A percentile compares a stretch with the other conserved stretches of the same genome.
Conservation (phyloP, 2,797 vertebrate species). For the Falco rusticolus region DNA sequence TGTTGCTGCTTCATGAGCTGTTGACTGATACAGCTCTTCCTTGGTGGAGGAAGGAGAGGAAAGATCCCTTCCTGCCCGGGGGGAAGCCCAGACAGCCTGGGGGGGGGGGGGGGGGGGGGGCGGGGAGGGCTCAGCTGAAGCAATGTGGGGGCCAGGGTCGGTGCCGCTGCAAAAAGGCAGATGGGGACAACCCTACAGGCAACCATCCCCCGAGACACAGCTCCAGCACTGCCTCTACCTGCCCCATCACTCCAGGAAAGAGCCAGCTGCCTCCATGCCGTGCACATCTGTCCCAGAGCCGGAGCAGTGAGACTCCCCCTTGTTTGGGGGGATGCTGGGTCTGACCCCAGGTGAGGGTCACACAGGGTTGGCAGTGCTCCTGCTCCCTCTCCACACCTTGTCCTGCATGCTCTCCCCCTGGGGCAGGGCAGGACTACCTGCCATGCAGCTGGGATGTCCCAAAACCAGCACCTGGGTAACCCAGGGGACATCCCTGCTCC, state of each 20-base stretch:
- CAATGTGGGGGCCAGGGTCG: background rate
- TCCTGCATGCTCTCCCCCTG: background rate
- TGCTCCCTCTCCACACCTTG: background rate
- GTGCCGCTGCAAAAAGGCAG: background rate
- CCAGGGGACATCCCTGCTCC: background rate
- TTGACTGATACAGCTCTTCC: background rate
- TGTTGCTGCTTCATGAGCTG: background rate
- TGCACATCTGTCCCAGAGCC: background rate
- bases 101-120: too few relatives aligned
- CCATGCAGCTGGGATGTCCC: background rate
- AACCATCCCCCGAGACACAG: rapidly evolving
- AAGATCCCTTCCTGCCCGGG: background rate
- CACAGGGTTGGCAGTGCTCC: background rate
- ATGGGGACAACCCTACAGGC: background rate
- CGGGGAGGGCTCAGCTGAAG: background rate
- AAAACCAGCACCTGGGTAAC: background rate
- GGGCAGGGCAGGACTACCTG: background rate
- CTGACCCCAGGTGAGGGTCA: background rate
- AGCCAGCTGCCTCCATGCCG: background rate
- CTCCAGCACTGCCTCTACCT: background rate
- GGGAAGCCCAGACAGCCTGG: background rate
- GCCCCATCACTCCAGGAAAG: rapidly evolving
- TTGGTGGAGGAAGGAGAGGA: background rate
- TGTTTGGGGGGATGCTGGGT: background rate
- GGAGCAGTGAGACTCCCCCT: background rate